Conservation (phyloP, 1,140 invertebrate species). For the Metopolophium dirhodum region DNA sequence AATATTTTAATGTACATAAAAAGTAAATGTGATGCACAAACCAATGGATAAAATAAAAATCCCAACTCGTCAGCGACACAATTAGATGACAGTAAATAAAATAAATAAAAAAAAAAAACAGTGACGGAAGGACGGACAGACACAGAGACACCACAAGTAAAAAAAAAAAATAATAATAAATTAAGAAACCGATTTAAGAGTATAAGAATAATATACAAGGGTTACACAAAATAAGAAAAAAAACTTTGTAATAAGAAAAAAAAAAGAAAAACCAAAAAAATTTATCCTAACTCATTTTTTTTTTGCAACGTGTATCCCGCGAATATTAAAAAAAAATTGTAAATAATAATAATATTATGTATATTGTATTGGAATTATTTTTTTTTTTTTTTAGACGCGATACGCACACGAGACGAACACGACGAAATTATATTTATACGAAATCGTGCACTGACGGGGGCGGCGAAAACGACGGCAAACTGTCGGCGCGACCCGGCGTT, state of each 20-base stretch:
- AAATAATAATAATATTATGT: not conserved
- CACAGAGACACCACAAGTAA: conserved; percentile 41
- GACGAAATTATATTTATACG: not conserved
- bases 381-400: not conserved
- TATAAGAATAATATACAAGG: conserved; percentile 15
- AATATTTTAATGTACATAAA: conserved; percentile 23
- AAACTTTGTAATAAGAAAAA: not conserved
- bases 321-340: not conserved
- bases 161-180: conserved; percentile 33
- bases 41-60: conserved; percentile 55
- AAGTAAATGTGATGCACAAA: conserved; percentile 52
- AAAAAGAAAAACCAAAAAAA: not conserved
- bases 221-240: conserved; percentile 19
- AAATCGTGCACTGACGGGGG: not conserved
- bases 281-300: conserved; percentile 44
- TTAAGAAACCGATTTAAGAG: not conserved
- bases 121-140: conserved; percentile 43
- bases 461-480: conserved; percentile 22
- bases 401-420: not conserved
- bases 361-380: not conserved
- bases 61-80: conserved; percentile 54
- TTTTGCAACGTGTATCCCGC: conserved; percentile 11
- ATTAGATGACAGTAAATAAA: conserved; percentile 46
- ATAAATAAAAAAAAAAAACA: conserved; percentile 16
- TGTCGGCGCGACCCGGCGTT: conserved; percentile 38